These are phyloP conservation scores for Harlomillsia oculata DNA, from an alignment of 1,140 invertebrate genomes.

Conservation along the genomic window DNA sequence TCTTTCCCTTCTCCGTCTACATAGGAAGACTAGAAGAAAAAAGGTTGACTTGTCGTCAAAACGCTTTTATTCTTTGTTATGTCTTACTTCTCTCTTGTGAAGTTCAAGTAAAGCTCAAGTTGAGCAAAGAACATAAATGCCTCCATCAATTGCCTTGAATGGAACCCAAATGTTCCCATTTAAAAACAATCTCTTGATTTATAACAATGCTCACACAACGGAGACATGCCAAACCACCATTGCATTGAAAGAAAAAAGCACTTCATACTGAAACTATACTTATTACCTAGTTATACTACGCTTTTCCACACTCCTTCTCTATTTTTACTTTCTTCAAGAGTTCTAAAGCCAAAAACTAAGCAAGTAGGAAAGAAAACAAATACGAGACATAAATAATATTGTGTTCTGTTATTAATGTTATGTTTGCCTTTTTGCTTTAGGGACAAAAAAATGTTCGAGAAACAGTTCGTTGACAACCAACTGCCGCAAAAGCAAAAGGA, in stretches of 20 bases:
- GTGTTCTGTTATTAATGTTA: too few species aligned
- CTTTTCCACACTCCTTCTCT: background rate
- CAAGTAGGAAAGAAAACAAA: background rate
- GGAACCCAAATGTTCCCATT: conserved; percentile 20
- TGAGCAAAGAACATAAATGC: conserved; percentile 12
- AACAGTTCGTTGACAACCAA: too few species aligned
- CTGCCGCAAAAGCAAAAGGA: too few species aligned
- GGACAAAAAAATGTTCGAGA: too few species aligned
- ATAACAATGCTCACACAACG: conserved; percentile 11
- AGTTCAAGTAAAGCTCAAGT: too few species aligned
- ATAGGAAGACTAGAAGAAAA: too few species aligned
- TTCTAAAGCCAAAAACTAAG: too few species aligned
- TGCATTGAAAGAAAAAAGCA: background rate
- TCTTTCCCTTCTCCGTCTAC: too few species aligned
- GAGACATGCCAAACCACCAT: background rate
- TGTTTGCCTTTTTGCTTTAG: too few species aligned
- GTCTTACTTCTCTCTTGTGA: conserved; percentile 4
- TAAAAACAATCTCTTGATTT: conserved; percentile 23
- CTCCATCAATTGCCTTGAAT: conserved; percentile 14
- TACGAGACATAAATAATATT: background rate
- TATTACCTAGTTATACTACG: background rate
- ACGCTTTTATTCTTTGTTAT: too few species aligned
- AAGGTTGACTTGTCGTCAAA: too few species aligned
- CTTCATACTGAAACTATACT: background rate
- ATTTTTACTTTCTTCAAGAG: too few species aligned